Percentiles rank a stretch among this genome's conserved stretches.
Conservation (phyloP, 2,888 invertebrate genomes). For the Temnothorax unifasciatus region DNA sequence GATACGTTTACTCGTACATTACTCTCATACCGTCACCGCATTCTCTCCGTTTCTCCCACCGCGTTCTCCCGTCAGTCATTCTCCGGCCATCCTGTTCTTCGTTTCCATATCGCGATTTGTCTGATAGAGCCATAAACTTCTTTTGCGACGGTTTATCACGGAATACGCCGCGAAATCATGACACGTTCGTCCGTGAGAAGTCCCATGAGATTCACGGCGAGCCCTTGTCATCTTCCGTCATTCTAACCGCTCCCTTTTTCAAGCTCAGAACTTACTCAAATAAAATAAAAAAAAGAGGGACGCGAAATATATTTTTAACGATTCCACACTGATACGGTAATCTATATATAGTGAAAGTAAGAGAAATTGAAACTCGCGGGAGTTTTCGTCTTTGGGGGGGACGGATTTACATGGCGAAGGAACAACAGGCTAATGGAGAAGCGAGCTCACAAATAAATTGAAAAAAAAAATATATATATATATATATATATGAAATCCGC, state of each 20-base stretch:
- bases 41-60: not conserved
- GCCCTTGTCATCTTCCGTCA: not conserved
- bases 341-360: not conserved
- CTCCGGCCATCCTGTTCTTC: not conserved
- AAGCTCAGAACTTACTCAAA: not conserved
- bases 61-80: not conserved
- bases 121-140: conserved; percentile 21
- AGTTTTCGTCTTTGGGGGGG: not conserved
- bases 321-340: not conserved
- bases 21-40: conserved; percentile 8
- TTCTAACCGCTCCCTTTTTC: not conserved
- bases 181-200: not conserved
- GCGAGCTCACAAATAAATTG: conserved; percentile 28
- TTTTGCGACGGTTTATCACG: not conserved
- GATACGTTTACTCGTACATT: conserved; percentile 48
- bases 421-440: not conserved
- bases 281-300: not conserved
- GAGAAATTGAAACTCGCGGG: not conserved
- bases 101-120: conserved; percentile 29
- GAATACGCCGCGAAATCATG: conserved; percentile 5
- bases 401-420: conserved; percentile 17
- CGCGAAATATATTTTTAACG: not conserved
- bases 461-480: too few relatives aligned
- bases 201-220: not conserved
- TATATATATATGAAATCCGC: conserved; percentile 34